Base-by-base conservation (phyloP, 2,113 vertebrate genomes). In the Paratilapia polleni region DNA sequence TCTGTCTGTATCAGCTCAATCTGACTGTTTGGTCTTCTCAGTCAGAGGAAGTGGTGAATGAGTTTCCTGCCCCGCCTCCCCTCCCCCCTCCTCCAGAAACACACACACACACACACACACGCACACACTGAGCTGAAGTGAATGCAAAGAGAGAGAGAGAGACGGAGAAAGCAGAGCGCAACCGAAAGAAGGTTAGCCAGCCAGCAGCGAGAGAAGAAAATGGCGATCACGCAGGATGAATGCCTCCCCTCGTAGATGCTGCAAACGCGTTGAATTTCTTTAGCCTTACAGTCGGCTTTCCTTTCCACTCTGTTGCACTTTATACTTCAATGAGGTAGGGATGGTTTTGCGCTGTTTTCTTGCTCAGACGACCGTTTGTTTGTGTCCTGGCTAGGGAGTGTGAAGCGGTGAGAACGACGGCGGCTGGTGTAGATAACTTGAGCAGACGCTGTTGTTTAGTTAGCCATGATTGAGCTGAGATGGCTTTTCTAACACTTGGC, bases 241-340 rank as follows among this genome's bases (percentile, higher is more conserved):
- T 95, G 94, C 95, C 93, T 95, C 94, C 90, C 96, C 93, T 96
- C 96, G 93, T 96, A 95, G 95, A 96, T 93, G 96, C 95, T 96
- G 94, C 96, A 95, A 92, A 96, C 90, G 94, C 95, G 90, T 94
- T 96, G 94, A 95, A 94, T 87, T 94, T 90, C 93, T 93, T 93
- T 93, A 96, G 97, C 96, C 96, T 91, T 96, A 96, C 94, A 87
- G 92, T 92, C 95, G 94, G 94, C 92, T 95, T 94, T 96, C 95
- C 86, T 91, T 95, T 94, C 92, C 95, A 94, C 96, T 96, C 95
- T 95, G 94, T 94, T 97, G 97, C 97, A 97, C 97, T 98, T 98
- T 97, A 97, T 95, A 96, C 93, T 96, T 96, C 94, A 93, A 96
- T 96, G 96, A 97, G 97, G 97, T 97, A 92, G 94, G 94, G 4